phyloP scores from a whole-genome alignment of 2,888 invertebrate genomes.

The Harmothoe impar region DNA sequence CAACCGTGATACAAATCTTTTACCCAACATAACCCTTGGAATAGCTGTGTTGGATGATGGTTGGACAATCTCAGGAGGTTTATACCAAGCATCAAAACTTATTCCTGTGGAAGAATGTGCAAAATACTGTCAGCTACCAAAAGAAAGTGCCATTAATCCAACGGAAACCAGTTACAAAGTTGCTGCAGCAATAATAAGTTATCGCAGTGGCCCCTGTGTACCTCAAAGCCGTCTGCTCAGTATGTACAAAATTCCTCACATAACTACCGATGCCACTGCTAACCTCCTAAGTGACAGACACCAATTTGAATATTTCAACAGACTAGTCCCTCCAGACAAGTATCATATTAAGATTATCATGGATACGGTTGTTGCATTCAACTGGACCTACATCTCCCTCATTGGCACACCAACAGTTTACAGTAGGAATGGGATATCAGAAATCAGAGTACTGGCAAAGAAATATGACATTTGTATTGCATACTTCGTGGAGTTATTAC shows the following conservation, averaged over 20 bases:
- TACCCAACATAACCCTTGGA: conserved; percentile 25
- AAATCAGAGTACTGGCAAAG: conserved; percentile 30
- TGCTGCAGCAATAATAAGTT: conserved; percentile 64
- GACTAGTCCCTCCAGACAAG: conserved; percentile 76
- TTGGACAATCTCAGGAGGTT: not conserved
- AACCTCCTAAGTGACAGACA: conserved; percentile 75
- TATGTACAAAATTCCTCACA: conserved; percentile 78
- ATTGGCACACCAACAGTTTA: conserved; percentile 88
- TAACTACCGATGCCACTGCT: conserved; percentile 75
- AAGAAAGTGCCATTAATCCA: not conserved
- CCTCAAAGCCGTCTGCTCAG: not conserved
- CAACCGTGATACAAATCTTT: not conserved
- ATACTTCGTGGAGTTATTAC: not conserved
- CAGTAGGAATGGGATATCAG: conserved; percentile 73
- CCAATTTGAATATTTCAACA: conserved; percentile 74
- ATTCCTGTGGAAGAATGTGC: not conserved
- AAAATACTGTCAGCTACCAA: not conserved
- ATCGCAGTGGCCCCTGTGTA: not conserved
- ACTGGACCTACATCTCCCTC: conserved; percentile 91
- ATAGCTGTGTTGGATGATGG: not conserved
- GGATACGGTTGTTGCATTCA: too few species aligned
- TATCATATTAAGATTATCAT: conserved; percentile 74
- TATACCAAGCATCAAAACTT: not conserved
- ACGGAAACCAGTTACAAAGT: not conserved
- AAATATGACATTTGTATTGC: conserved; percentile 19